phyloP scores from a whole-genome alignment of 1,140 invertebrate genomes.

The Armadillidium nasatum region DNA sequence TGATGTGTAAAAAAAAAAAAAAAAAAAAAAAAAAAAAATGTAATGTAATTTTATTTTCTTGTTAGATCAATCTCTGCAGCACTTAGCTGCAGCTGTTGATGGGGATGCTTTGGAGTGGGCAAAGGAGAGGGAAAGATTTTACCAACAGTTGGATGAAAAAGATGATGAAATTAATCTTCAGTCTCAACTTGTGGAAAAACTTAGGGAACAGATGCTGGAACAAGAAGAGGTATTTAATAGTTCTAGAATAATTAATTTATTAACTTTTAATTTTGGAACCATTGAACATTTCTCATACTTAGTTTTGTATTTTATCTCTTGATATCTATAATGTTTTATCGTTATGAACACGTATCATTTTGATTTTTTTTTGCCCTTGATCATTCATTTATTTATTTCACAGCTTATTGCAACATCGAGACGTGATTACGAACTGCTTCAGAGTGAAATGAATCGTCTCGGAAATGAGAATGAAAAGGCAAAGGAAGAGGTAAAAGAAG shows the following conservation, averaged over 20 bases:
- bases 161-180: constrained; percentile 99
- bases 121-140: constrained; percentile 84
- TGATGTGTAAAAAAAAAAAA: too few species aligned
- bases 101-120: constrained; percentile 54
- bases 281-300: not conserved
- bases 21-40: too few species aligned
- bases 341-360: too few species aligned
- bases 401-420: constrained; percentile 73
- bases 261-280: too few species aligned
- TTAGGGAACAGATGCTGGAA: constrained; percentile 96
- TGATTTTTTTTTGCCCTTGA: not conserved
- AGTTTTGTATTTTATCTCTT: not conserved
- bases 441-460: constrained; percentile 90
- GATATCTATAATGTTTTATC: too few species aligned
- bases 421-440: constrained; percentile 86
- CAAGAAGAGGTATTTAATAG: constrained; percentile 68
- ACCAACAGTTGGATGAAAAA: constrained; percentile 97
- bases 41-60: too few species aligned
- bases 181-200: constrained; percentile 90
- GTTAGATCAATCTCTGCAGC: not conserved
- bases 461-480: constrained; percentile 94
- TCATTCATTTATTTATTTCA: not conserved
- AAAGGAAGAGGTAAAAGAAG: constrained; percentile 98
- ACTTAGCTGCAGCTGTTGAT: constrained; percentile 17
- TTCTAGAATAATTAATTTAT: too few species aligned